Conservation (phyloP, 2,888 invertebrate genomes). For the Sphaerophoria taeniata region DNA sequence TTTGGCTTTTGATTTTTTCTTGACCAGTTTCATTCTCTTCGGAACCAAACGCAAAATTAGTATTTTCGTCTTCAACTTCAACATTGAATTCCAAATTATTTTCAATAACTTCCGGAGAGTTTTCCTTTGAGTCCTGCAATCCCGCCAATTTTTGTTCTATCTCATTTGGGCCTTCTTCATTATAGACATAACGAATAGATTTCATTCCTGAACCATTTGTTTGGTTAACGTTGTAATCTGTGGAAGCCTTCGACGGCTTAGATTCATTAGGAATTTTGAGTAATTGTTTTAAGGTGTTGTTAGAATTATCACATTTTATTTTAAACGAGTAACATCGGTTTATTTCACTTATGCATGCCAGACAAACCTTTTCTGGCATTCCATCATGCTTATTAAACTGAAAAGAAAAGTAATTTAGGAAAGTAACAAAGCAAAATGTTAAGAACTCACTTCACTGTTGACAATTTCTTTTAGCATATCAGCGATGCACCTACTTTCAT, state of each 20-base stretch:
- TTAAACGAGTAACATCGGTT: constrained; percentile 82
- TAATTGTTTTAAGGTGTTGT: constrained; percentile 80
- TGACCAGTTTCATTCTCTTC: constrained; percentile 30
- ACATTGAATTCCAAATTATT: constrained; percentile 16
- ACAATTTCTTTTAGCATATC: constrained; percentile 80
- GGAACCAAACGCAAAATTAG: constrained; percentile 17
- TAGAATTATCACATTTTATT: constrained; percentile 81
- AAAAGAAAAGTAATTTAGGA: constrained; percentile 5
- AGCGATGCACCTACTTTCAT: constrained; percentile 77
- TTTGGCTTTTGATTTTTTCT: constrained; percentile 25
- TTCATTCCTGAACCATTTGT: constrained; percentile 59
- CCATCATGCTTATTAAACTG: constrained; percentile 80
- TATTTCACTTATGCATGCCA: constrained; percentile 81
- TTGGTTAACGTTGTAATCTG: constrained; percentile 65
- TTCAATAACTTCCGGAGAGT: not conserved
- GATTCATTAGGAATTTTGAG: constrained; percentile 70
- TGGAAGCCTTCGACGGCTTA: constrained; percentile 71
- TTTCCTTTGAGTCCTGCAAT: constrained; percentile 20
- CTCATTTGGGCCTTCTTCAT: constrained; percentile 22
- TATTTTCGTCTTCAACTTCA: constrained; percentile 25
- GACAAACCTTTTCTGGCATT: constrained; percentile 81
- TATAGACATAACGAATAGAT: not conserved
- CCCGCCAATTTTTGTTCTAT: constrained; percentile 15
- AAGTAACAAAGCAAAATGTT: not conserved
- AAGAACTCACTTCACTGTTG: constrained; percentile 76